Evolutionary conservation across 2,888 invertebrate genomes (phyloP).

Genomic region (Elegia similella): DNA sequence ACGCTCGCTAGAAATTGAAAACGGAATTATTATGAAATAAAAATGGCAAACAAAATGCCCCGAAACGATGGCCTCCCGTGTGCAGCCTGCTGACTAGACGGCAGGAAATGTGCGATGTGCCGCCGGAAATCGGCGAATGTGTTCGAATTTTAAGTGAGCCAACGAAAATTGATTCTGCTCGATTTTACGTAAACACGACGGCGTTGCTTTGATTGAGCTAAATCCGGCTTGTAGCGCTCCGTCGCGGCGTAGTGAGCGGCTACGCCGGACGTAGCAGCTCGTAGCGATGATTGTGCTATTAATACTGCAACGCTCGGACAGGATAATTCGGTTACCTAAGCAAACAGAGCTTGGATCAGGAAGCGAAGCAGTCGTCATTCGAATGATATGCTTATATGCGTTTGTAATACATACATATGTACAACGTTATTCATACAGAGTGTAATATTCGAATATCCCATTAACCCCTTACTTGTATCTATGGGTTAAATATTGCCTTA

Average conservation of each 20-base stretch:
- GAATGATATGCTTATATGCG: neutral
- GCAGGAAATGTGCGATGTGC: slow-evolving; percentile 57
- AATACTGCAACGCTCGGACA: slow-evolving; percentile 5
- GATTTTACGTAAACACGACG: slow-evolving; percentile 49
- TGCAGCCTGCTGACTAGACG: slow-evolving; percentile 43
- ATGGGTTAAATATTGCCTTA: no score
- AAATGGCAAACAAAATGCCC: slow-evolving; percentile 50
- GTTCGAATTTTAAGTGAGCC: slow-evolving; percentile 61
- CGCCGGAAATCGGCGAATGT: slow-evolving; percentile 60
- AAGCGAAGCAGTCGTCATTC: neutral
- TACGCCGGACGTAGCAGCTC: slow-evolving; percentile 4
- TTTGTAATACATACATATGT: neutral
- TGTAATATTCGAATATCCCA: no score
- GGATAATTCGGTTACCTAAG: slow-evolving; percentile 11
- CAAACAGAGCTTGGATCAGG: neutral
- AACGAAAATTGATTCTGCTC: slow-evolving; percentile 56
- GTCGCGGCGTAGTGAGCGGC: slow-evolving; percentile 6
- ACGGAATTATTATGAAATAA: slow-evolving; percentile 72
- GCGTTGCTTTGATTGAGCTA: slow-evolving; percentile 21
- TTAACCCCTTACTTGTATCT: no score
- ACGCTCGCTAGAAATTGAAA: slow-evolving; percentile 71
- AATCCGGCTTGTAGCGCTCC: slow-evolving; percentile 16
- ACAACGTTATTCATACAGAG: no score
- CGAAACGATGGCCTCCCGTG: slow-evolving; percentile 29
- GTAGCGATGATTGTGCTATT: slow-evolving; percentile 12